Conservation (phyloP, 23 tunicate genomes). For the Trididemnum clinides region DNA sequence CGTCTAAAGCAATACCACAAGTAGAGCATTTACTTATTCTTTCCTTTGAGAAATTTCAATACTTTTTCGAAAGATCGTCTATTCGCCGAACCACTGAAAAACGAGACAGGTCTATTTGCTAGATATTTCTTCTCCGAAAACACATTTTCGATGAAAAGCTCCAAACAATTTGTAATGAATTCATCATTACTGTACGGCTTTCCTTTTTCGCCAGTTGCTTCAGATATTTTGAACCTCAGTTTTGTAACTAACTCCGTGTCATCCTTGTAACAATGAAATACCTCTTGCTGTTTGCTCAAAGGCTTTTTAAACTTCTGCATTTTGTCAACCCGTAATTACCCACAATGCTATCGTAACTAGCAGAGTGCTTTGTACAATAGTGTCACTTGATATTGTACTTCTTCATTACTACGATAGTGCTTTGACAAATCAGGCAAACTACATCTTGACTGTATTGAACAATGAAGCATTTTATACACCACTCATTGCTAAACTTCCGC, state of each 20-base stretch:
- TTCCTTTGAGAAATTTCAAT: neutral
- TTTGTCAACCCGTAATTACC: conserved; percentile 40
- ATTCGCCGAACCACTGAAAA: conserved; percentile 33
- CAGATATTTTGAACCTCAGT: conserved; percentile 29
- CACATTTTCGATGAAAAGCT: conserved; percentile 15
- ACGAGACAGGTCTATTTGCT: conserved; percentile 1
- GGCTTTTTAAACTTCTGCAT: conserved; percentile 19
- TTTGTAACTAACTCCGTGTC: conserved; percentile 5
- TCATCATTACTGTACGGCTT: no score
- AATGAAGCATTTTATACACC: no score
- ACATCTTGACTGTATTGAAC: no score
- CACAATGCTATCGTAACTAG: conserved; percentile 28
- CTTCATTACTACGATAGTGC: no score
- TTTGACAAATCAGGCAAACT: no score
- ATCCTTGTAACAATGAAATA: conserved; percentile 23
- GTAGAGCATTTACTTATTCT: conserved; percentile 26
- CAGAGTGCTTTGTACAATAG: no score
- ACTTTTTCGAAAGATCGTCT: conserved; percentile 31
- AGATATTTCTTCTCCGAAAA: conserved; percentile 12
- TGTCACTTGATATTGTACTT: no score
- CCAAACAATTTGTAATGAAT: conserved; percentile 22
- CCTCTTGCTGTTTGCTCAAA: no score
- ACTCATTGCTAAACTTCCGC: no score
- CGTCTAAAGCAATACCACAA: conserved; percentile 39
- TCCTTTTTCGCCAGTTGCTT: conserved; percentile 20